A percentile compares a stretch with the other conserved stretches of the same genome.
Conservation (phyloP, 1,140 invertebrate genomes). For the Zaprionus vittiger region DNA sequence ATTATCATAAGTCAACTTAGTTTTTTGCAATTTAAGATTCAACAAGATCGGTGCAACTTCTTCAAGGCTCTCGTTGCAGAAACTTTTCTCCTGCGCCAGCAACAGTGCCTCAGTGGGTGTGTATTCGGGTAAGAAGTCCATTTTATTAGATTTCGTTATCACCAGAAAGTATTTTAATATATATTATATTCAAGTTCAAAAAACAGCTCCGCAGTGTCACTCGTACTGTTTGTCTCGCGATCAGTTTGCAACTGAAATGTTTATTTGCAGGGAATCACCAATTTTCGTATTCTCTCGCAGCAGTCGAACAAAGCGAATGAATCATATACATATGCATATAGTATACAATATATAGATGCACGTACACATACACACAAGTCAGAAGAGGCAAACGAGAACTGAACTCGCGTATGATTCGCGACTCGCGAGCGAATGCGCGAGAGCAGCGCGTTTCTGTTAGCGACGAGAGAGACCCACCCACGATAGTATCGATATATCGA, state of each 20-base stretch:
- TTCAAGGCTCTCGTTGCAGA: slow-evolving; percentile 28
- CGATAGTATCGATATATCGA: too few species aligned
- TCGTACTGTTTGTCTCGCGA: neutral
- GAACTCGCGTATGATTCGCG: too few species aligned
- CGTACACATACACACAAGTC: neutral
- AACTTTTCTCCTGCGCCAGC: slow-evolving; percentile 25
- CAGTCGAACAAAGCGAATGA: neutral
- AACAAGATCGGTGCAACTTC: slow-evolving; percentile 10
- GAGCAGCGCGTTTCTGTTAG: too few species aligned
- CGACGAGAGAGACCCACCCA: too few species aligned
- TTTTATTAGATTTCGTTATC: neutral
- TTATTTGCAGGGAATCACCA: slow-evolving; percentile 12
- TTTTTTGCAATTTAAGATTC: slow-evolving; percentile 22
- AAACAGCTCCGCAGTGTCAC: neutral
- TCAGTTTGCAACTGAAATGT: slow-evolving; percentile 19
- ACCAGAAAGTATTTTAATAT: neutral
- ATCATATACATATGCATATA: neutral
- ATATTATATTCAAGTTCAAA: neutral
- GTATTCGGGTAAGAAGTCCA: slow-evolving; percentile 25
- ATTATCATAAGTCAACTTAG: slow-evolving; percentile 41
- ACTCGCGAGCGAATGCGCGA: too few species aligned
- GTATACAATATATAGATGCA: neutral
- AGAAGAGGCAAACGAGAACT: neutral
- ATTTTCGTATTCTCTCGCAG: neutral
- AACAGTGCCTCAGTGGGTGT: slow-evolving; percentile 43